Conservation (phyloP, 2,113 vertebrate genomes). For the Apistogramma diplotaenia region DNA sequence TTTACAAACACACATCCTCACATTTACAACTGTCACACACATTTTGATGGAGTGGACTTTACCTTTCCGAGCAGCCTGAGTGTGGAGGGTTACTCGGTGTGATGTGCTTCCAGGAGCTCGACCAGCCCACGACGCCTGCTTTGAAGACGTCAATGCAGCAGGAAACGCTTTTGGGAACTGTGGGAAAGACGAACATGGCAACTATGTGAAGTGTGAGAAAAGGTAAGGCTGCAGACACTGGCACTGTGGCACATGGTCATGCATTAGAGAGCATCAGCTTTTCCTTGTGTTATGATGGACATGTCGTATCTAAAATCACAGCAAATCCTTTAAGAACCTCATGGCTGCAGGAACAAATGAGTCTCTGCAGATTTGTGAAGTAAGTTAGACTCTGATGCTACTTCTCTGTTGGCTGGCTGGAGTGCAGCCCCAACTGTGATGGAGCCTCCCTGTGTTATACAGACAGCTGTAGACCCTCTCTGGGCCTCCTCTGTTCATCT, state of each 20-base stretch:
- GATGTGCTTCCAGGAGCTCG: conserved; percentile 80
- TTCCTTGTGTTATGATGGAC: no score
- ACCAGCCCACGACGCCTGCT: conserved; percentile 88
- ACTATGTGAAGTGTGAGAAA: conserved; percentile 83
- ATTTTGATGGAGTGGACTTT: not conserved
- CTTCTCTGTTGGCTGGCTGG: no score
- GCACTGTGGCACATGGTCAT: not conserved
- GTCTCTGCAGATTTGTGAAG: no score
- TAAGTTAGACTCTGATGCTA: no score
- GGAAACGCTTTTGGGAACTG: conserved; percentile 91
- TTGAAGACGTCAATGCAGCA: conserved; percentile 86
- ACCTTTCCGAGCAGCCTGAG: not conserved
- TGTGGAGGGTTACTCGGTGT: not conserved
- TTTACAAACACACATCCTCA: not conserved
- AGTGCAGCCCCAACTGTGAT: no score
- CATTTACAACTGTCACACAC: not conserved
- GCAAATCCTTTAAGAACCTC: no score
- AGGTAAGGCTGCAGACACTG: conserved; percentile 66
- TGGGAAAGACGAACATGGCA: conserved; percentile 81
- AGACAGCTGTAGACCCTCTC: no score
- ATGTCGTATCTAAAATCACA: no score
- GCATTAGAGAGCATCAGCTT: not conserved
- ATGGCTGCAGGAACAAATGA: no score
- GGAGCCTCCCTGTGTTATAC: no score
- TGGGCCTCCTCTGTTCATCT: no score